Evolutionary conservation across 92 coral and sea anemone genomes (phyloP), one percentile per base, ranked within the genome.

Genomic region (Metridium senile): DNA sequence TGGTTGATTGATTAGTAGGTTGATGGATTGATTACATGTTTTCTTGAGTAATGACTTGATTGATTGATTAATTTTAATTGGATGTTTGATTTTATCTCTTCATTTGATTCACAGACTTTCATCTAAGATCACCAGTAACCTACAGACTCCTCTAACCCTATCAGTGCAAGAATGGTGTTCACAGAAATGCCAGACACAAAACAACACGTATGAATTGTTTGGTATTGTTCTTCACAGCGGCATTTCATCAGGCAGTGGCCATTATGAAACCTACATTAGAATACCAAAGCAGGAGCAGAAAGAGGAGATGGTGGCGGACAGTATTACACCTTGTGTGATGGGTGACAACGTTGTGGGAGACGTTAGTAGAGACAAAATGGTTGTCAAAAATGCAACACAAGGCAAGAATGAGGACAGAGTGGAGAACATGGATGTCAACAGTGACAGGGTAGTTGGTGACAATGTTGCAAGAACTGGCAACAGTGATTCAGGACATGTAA

Each of bases 191-290:
- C 69, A 74, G 2, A 23, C 59, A n/a, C 25, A 82, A 69, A 58
- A 75, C 62, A 89, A 86, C 16, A 83, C 76, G 0, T 96, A 92
- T 68, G 85, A 82, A 30, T 70, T 96, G 84, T 96, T 96, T 85
- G 99, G 99, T 10, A 91, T 96, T 61, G 99, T 96, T 26, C 88
- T 93, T 89, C 99, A 96, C 78, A 92, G 93, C 80, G 99, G 99
- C 21, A 92, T 96, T 96, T 84, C 97, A 0, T 96, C 99, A 1
- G 93, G 99, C 68, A 96, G 97, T 83, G 99, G 99, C 1, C 99
- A 96, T 76, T 96, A 96, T 64, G 90, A 92, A 74, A 93, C 97
- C 28, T 96, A 96, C 72, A 92, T 96, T 16, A 87, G 91, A 77
- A 86, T 93, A 28, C 69, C 69, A 23, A 4, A 73, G 17, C 46